Evolutionary conservation across 2,888 invertebrate species (phyloP), one percentile per base, ranked within the genome.

Genomic region (Galerucella nymphaeae): DNA sequence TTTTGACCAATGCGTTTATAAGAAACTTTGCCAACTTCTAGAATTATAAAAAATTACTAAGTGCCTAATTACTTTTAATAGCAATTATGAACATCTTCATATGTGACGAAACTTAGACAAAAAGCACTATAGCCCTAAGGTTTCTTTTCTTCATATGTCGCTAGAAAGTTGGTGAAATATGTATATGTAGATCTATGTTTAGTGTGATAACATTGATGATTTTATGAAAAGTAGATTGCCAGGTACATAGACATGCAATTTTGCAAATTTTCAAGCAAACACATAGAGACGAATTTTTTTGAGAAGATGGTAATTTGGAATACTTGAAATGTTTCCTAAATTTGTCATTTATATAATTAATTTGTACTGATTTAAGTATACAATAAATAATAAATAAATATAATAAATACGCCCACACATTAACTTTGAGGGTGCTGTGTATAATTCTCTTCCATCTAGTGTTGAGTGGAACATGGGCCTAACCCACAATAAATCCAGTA

Each of bases 251-350:
- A 76, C 82, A 83, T 84, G 82, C 83, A 84, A 74, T 76, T 79
- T 70, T 48, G 48, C 48, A n/a, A 48, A n/a, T n/a, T 80, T 73
- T 79, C 82, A 83, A 83, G 82, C 83, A 83, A 81, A 82, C 82
- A 83, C 82, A 83, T 79, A 82, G 80, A 81, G 76, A 81, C 75
- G 72, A 75, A 71, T 79, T 77, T 79, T 79, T 78, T 72, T 75
- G 20, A 69, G 23, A 69, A 55, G 38, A 70, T 55, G 57, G 74
- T 70, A 70, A 42, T 48, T 23, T 63, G 45, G n/a, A 63, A 53
- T 45, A 42, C 16, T 11, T 70, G 57, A 68, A 61, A 63, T 61
- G 63, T 70, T 23, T 57, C 55, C 48, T 66, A 45, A 62, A 38
- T 38, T 38, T 38, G 16, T 53, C 16, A 16, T 9, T n/a, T 53